These are phyloP conservation scores for Drosophila diplacantha DNA, from an alignment of 2,888 invertebrate species.

Conservation along the genomic window DNA sequence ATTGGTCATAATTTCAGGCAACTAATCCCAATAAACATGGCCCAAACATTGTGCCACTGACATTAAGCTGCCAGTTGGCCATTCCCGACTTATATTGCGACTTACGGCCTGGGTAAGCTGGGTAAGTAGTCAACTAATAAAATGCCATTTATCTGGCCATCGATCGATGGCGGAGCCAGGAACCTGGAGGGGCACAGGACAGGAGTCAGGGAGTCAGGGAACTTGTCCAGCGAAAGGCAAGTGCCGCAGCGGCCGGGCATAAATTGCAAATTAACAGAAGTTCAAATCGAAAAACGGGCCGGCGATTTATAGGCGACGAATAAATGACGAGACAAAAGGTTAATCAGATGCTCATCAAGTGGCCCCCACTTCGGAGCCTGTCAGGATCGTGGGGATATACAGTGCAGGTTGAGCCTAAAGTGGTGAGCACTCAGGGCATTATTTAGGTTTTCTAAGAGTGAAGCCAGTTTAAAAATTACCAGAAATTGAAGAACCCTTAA, in stretches of 20 bases:
- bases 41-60: conserved; percentile 68
- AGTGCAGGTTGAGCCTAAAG: neutral
- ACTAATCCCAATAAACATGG: conserved; percentile 75
- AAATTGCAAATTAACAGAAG: conserved; percentile 67
- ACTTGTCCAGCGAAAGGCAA: conserved; percentile 41
- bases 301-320: conserved; percentile 57
- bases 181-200: conserved; percentile 5
- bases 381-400: conserved; percentile 11
- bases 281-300: conserved; percentile 60
- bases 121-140: conserved; percentile 59
- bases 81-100: conserved; percentile 11
- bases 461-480: neutral
- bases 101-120: conserved; percentile 34
- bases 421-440: no score
- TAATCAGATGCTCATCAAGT: conserved; percentile 45
- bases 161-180: conserved; percentile 47
- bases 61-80: conserved; percentile 66
- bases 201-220: conserved; percentile 18
- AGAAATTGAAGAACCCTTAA: no score
- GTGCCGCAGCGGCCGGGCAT: conserved; percentile 56
- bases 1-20: conserved; percentile 74
- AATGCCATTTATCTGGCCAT: conserved; percentile 68
- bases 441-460: neutral
- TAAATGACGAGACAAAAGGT: conserved; percentile 41
- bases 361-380: neutral